These are phyloP conservation scores for Gallinago stenura DNA, from an alignment of 2,797 vertebrate species.

Conservation along the genomic window DNA sequence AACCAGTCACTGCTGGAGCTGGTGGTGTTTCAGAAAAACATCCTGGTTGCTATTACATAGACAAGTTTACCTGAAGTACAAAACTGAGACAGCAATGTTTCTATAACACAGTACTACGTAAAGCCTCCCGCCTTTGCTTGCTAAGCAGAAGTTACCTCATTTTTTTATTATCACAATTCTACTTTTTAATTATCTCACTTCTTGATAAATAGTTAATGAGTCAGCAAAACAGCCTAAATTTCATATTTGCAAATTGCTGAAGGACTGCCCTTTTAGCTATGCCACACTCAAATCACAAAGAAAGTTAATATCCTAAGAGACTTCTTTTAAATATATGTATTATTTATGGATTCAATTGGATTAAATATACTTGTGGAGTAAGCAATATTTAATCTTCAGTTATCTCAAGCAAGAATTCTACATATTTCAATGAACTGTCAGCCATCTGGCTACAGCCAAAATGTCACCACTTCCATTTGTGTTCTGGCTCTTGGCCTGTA, in stretches of 20 bases:
- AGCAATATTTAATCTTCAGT: neutral
- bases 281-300: neutral
- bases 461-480: neutral
- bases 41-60: accelerated
- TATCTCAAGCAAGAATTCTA: neutral
- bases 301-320: neutral
- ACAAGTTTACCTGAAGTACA: neutral
- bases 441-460: neutral
- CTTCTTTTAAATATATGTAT: neutral
- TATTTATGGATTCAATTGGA: neutral
- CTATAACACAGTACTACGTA: neutral
- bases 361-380: neutral
- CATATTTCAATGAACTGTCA: neutral
- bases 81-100: neutral
- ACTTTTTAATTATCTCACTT: neutral
- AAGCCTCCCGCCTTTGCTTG: neutral
- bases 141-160: neutral
- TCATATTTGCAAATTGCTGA: neutral
- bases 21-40: neutral
- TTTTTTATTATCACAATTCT: neutral
- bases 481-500: neutral
- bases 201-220: neutral
- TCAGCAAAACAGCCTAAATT: neutral
- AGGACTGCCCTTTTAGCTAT: neutral
- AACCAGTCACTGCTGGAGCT: neutral